These are phyloP conservation scores for Oreochromis grahami DNA, from an alignment of 2,797 vertebrate genomes.

Conservation along the genomic window DNA sequence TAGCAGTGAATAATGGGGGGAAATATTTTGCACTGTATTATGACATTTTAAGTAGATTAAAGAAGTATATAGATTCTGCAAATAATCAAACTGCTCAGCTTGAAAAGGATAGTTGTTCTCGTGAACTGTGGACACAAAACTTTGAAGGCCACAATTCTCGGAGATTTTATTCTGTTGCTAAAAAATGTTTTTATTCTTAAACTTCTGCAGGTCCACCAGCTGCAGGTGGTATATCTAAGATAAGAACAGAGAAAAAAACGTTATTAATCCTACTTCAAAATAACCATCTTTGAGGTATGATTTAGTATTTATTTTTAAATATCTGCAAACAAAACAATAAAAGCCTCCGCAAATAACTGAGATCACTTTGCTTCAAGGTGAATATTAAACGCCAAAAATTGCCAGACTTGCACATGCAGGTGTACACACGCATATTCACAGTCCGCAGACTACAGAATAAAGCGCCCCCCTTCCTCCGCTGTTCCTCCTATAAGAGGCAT, in stretches of 20 bases:
- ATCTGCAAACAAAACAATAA: not conserved
- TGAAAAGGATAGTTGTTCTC: not conserved
- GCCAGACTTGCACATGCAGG: not conserved
- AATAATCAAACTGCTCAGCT: not conserved
- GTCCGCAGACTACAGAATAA: not conserved
- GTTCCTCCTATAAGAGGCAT: constrained; percentile 20
- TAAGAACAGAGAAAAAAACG: not conserved
- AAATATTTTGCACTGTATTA: not conserved
- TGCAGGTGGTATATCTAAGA: not conserved
- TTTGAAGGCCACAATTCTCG: not conserved
- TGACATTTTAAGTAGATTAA: not conserved
- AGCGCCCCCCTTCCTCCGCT: not conserved
- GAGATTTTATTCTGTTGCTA: not conserved
- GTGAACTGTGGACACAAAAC: not conserved
- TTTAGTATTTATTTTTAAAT: not conserved
- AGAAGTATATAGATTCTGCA: not conserved
- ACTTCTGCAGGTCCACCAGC: not conserved
- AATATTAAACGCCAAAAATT: not conserved
- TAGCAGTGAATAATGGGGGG: not conserved
- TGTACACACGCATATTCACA: not conserved
- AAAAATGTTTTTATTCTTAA: not conserved
- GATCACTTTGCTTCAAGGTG: not conserved
- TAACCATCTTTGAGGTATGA: not conserved
- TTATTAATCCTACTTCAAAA: not conserved
- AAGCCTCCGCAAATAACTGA: not conserved